A percentile compares a stretch with the other conserved stretches of the same genome.
Conservation (phyloP, 53 echinoderm and acorn worm species). For the Echinometra lucunter region DNA sequence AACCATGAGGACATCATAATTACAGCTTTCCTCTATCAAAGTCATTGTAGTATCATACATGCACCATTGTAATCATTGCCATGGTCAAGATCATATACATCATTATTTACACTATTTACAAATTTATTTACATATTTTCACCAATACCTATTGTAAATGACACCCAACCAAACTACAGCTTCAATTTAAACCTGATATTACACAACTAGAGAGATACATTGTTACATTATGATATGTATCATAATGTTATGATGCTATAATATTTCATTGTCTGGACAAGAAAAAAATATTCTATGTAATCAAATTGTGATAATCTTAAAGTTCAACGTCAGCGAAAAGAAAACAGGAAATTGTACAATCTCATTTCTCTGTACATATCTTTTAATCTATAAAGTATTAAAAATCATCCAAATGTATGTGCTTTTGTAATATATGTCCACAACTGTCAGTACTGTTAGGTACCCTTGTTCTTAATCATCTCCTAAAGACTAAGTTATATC, state of each 20-base stretch:
- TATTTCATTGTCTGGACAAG: not conserved
- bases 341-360: too few species aligned
- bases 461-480: too few species aligned
- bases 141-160: not conserved
- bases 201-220: not conserved
- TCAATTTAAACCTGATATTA: not conserved
- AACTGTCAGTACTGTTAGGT: too few species aligned
- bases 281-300: not conserved
- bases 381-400: not conserved
- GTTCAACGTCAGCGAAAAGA: not conserved
- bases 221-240: not conserved
- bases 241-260: not conserved
- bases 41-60: slow-evolving; percentile 20
- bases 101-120: slow-evolving; percentile 30
- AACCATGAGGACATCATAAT: not conserved
- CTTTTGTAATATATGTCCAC: too few species aligned
- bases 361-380: not conserved
- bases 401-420: too few species aligned
- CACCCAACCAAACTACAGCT: not conserved
- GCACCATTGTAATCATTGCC: slow-evolving; percentile 33
- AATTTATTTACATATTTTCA: slow-evolving; percentile 8
- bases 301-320: not conserved
- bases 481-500: too few species aligned
- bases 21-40: not conserved
- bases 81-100: slow-evolving; percentile 21